phyloP scores from a whole-genome alignment of 2,113 vertebrate species.

The Zosterops hypoxanthus region DNA sequence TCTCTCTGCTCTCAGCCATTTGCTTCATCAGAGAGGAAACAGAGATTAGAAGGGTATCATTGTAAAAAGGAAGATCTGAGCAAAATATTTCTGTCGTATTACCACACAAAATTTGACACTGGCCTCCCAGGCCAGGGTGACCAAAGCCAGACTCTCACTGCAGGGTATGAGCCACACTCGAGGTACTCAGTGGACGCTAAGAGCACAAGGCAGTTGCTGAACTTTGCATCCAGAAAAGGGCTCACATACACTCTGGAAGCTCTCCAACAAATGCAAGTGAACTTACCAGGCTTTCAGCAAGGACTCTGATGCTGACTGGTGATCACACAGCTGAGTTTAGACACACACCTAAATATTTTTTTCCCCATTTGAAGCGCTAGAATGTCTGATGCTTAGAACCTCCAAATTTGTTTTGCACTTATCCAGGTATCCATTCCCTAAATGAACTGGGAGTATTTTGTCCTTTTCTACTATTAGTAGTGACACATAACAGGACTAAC shows the following conservation, averaged over 20 bases:
- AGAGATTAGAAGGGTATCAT: neutral
- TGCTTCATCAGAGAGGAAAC: neutral
- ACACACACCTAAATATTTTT: neutral
- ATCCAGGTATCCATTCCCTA: neutral
- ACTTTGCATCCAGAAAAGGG: neutral
- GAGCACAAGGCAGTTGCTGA: neutral
- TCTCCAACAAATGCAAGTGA: neutral
- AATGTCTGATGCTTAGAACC: neutral
- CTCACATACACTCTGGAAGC: neutral
- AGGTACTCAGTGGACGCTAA: neutral
- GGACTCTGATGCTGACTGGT: neutral
- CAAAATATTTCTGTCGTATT: neutral
- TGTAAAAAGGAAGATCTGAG: neutral
- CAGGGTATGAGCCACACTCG: accelerated
- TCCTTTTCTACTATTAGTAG: neutral
- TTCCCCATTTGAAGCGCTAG: neutral
- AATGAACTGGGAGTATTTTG: neutral
- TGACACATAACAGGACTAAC: neutral
- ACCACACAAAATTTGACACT: neutral
- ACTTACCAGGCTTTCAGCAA: neutral
- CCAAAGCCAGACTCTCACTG: neutral
- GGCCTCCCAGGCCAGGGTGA: neutral
- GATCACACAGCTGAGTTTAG: neutral
- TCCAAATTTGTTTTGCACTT: neutral
- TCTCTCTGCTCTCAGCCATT: neutral